These are phyloP conservation scores for Drosophila leonis DNA, from an alignment of 2,888 invertebrate genomes.

Conservation along the genomic window DNA sequence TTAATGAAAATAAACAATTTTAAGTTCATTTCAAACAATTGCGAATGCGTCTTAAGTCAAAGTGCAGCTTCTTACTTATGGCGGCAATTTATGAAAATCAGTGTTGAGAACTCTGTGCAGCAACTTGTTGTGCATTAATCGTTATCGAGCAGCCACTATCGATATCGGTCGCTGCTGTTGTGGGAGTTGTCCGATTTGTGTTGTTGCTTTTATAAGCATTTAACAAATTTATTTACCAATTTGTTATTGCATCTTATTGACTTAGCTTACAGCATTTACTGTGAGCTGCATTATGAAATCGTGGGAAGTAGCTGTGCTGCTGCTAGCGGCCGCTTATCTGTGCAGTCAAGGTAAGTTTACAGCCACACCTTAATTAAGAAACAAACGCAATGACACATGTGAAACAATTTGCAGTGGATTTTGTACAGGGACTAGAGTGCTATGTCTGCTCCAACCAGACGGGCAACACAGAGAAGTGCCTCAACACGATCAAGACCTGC, in stretches of 20 bases:
- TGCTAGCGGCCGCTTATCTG: conserved; percentile 71
- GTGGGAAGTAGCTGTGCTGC: conserved; percentile 78
- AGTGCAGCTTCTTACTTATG: conserved; percentile 3
- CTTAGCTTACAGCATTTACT: background rate
- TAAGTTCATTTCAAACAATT: background rate
- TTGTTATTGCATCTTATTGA: conserved; percentile 26
- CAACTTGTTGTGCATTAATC: conserved; percentile 29
- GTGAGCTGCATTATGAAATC: conserved; percentile 58
- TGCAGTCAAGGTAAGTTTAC: conserved; percentile 75
- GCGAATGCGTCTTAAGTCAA: background rate
- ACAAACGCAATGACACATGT: conserved; percentile 25
- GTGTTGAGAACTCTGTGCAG: conserved; percentile 1
- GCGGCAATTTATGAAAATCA: conserved; percentile 22
- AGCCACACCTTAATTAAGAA: conserved; percentile 59
- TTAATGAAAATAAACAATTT: background rate
- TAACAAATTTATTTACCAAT: conserved; percentile 31
- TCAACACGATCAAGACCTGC: conserved; percentile 96
- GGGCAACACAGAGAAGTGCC: conserved; percentile 95
- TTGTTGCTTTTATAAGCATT: conserved; percentile 40
- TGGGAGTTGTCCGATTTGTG: conserved; percentile 59
- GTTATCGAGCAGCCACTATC: conserved; percentile 20
- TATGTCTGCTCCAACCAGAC: conserved; percentile 98
- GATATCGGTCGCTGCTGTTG: conserved; percentile 27
- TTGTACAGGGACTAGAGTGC: conserved; percentile 91
- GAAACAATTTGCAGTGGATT: conserved; percentile 63